Evolutionary conservation across 2,113 vertebrate species (phyloP), one percentile per base, ranked within the genome.

Genomic region (Dasyprocta punctata): DNA sequence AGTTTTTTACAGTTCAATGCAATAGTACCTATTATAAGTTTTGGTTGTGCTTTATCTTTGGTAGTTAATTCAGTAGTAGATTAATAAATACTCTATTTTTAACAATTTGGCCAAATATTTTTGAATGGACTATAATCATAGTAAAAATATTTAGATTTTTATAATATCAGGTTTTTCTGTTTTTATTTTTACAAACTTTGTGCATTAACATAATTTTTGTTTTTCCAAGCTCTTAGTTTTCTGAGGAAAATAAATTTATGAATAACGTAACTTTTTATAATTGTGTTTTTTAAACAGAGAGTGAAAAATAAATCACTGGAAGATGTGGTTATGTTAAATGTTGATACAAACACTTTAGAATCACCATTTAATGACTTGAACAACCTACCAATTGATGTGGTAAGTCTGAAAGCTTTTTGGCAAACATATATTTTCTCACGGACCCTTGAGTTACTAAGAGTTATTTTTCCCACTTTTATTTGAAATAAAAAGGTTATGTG

Each of bases 261-360:
- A 49, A 30, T 78, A 78, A 78, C 16, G 17, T 30, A 24, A 49
- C 92, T 96, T 94, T 92, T 75, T 11, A 10, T 56, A n/a, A 6
- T 67, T 95, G 67, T 97, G 75, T 96, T 98, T 97, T 49, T 80
- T 73, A 77, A 97, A 81, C 94, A 99, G 99, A 99, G 99, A 98
- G 99, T 99, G 1, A 99, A 98, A 98, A 99, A 98, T 90, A 99
- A 99, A 90, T 99, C 99, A 54, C 97, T 99, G 98, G 99, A 99
- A 98, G 99, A 99, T 95, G 99, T 99, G 98, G 99, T 99, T 97
- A 99, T 99, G 97, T 97, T 99, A 88, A 99, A 99, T 95, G 99
- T 99, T 98, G 99, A 99, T 98, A 99, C 99, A 96, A 99, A 99
- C 98, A 99, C 99, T 93, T 98, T 99, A 98, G 99, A 99, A 98